These are phyloP conservation scores for Phalloptychus januarius DNA, from an alignment of 2,797 vertebrate species.

Conservation along the genomic window DNA sequence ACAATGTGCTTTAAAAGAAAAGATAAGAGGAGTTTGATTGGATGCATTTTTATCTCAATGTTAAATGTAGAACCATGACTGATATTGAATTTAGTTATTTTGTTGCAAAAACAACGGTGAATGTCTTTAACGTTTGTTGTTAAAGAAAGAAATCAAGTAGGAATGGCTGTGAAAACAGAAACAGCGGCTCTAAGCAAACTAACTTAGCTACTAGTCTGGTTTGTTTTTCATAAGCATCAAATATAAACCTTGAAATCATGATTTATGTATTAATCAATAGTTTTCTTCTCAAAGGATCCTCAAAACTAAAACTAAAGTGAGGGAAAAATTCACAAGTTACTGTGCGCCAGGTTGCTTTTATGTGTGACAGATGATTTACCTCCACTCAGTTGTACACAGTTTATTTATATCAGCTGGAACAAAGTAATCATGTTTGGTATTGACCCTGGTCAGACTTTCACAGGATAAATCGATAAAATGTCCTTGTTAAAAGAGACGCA, in stretches of 20 bases:
- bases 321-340: neutral
- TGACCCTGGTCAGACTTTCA: conserved; percentile 43
- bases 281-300: neutral
- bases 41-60: neutral
- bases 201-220: neutral
- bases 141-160: neutral
- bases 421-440: conserved; percentile 39
- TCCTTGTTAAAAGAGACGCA: neutral
- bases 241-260: neutral
- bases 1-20: neutral
- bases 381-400: neutral
- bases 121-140: neutral
- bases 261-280: neutral
- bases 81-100: neutral
- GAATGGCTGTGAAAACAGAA: neutral
- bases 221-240: neutral
- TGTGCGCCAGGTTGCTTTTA: neutral
- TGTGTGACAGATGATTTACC: neutral
- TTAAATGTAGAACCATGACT: neutral
- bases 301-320: neutral
- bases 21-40: neutral
- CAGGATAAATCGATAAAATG: conserved; percentile 33
- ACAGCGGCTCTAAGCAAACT: neutral
- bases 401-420: conserved; percentile 22
- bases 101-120: neutral